phyloP scores from a whole-genome alignment of 2,797 vertebrate genomes.

The Sylvia borin region DNA sequence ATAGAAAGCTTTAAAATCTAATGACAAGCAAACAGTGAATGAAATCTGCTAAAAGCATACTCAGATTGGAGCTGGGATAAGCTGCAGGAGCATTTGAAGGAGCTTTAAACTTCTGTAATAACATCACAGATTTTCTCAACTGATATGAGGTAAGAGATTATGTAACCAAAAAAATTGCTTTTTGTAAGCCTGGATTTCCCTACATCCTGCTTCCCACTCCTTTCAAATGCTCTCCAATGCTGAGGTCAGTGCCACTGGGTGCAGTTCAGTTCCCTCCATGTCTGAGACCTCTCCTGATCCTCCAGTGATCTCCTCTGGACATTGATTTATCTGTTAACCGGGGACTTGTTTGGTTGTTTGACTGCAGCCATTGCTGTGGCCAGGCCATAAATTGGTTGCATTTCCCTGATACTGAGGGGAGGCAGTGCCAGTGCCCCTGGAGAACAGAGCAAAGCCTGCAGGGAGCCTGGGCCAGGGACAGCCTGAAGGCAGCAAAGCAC shows the following conservation, averaged over 20 bases:
- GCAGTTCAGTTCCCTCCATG: background rate
- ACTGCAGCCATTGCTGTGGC: background rate
- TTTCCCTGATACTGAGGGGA: background rate
- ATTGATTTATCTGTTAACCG: background rate
- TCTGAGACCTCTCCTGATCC: background rate
- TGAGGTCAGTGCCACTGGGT: rapidly evolving
- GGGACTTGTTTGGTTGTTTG: background rate
- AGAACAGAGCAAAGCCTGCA: background rate
- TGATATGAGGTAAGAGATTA: background rate
- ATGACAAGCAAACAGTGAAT: background rate
- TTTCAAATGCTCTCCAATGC: background rate
- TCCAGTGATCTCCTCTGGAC: background rate
- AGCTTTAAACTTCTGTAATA: background rate
- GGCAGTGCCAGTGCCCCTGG: background rate
- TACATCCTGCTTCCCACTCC: background rate
- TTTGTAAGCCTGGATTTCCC: background rate
- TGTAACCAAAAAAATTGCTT: background rate
- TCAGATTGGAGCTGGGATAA: background rate
- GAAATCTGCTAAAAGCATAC: background rate
- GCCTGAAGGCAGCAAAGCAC: background rate
- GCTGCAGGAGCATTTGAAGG: background rate
- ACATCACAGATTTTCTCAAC: background rate
- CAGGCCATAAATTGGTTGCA: rapidly evolving
- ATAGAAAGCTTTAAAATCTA: background rate
- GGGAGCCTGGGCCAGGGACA: rapidly evolving